These are phyloP conservation scores for Stichopus chloronotus DNA, from an alignment of 35 echinoderm and acorn worm genomes.

Conservation along the genomic window DNA sequence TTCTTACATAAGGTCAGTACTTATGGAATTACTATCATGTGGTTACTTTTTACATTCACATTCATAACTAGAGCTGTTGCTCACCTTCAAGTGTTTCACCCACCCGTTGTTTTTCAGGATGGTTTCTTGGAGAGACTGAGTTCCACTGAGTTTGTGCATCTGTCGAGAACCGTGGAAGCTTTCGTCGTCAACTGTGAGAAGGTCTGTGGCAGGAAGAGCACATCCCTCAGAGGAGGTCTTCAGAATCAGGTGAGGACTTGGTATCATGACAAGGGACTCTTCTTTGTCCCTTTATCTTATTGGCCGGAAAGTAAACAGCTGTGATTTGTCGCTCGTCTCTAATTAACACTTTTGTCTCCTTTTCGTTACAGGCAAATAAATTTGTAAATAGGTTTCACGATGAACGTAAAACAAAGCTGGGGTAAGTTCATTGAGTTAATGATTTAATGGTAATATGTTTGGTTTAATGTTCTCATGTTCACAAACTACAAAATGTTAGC, in stretches of 20 bases:
- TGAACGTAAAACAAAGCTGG: slow-evolving; percentile 94
- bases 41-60: no score
- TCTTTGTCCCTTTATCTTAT: not conserved
- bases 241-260: slow-evolving; percentile 85
- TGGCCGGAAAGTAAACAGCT: not conserved
- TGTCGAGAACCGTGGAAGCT: slow-evolving; percentile 79
- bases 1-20: no score
- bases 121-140: slow-evolving; percentile 92
- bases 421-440: slow-evolving; percentile 57
- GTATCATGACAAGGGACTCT: not conserved
- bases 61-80: no score
- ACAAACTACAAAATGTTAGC: not conserved
- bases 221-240: slow-evolving; percentile 84
- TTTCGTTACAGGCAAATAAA: slow-evolving; percentile 80
- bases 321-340: no score
- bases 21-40: no score
- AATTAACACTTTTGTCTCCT: not conserved
- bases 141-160: slow-evolving; percentile 86
- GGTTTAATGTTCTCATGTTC: not conserved
- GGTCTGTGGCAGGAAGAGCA: slow-evolving; percentile 77
- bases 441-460: no score
- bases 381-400: slow-evolving; percentile 99
- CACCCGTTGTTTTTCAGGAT: slow-evolving; percentile 67
- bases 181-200: slow-evolving; percentile 85
- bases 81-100: no score